Evolutionary conservation across 2,888 invertebrate species (phyloP), one percentile per base, ranked within the genome.

Genomic region (Subacronicta megacephala): DNA sequence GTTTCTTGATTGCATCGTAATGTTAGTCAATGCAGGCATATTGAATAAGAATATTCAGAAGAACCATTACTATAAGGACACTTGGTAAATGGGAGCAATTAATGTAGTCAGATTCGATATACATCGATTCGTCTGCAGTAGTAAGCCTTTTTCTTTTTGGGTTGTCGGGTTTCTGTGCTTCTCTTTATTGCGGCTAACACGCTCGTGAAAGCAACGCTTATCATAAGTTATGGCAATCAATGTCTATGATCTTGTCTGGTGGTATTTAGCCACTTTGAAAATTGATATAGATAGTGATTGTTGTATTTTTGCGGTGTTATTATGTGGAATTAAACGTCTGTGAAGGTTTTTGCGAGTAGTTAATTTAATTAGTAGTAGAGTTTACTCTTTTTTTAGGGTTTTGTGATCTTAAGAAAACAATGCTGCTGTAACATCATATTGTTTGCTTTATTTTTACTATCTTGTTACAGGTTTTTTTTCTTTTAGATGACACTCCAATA

Each of bases 141-240:
- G 36, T 36, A 1, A 15, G 16, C 9, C 9, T 0, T 4, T n/a
- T n/a, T n/a, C 1, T 37, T 17, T 26, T 26, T 26, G 26, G 26
- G 26, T 0, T 15, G 6, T 46, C 16, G 13, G 16, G n/a, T 16
- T 68, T 46, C 69, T 49, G 44, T 36, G 10, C 5, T 17, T 38
- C 1, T 36, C 16, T 62, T 7, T 18, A 15, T 20, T 1, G 26
- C 68, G 23, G 31, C 7, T 41, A 57, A 76, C 77, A 72, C 75
- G 61, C 45, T 74, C 72, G 79, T 80, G 86, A 86, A 85, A 87
- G 85, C 78, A 62, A 81, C 78, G 81, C 77, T 61, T 72, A 80
- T 82, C 80, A 82, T 66, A 64, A 78, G 77, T 80, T 81, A 81
- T 81, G 65, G 75, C 78, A 81, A 84, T 85, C 85, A 80, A 68